Percentiles rank a stretch among this genome's conserved stretches.
phyloP scores from a whole-genome alignment of 2,888 invertebrate species.

The Cantharis nigra region DNA sequence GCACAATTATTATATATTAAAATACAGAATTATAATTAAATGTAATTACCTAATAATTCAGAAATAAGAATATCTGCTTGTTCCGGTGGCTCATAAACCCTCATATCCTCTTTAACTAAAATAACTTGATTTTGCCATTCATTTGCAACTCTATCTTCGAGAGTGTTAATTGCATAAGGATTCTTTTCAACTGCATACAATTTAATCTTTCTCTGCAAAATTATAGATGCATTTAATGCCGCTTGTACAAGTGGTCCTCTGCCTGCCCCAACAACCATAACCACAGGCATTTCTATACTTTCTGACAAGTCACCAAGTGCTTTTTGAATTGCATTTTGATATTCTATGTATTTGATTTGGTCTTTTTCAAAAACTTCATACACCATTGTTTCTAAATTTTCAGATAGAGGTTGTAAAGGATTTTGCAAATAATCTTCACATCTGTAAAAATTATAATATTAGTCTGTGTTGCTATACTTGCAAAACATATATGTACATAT shows the following conservation, averaged over 20 bases:
- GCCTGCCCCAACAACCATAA: constrained; percentile 65
- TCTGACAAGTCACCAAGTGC: constrained; percentile 69
- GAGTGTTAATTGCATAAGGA: constrained; percentile 89
- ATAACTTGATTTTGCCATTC: constrained; percentile 79
- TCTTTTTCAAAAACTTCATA: constrained; percentile 99
- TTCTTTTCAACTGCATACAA: constrained; percentile 98
- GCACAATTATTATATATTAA: background rate
- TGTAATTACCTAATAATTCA: constrained; percentile 78
- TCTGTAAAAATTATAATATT: constrained; percentile 48
- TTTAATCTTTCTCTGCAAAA: constrained; percentile 73
- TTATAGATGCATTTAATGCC: constrained; percentile 75
- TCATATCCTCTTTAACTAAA: constrained; percentile 85
- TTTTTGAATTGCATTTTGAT: constrained; percentile 79
- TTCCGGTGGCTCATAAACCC: constrained; percentile 77
- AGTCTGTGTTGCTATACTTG: too few relatives aligned
- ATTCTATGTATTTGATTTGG: constrained; percentile 90
- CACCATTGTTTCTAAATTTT: constrained; percentile 93
- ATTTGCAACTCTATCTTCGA: constrained; percentile 75
- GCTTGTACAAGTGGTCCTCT: constrained; percentile 93
- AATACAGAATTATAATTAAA: background rate
- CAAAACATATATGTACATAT: background rate
- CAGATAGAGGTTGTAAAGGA: constrained; percentile 90
- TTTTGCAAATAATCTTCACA: constrained; percentile 93
- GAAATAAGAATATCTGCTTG: constrained; percentile 95
- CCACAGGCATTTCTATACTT: constrained; percentile 56